Evolutionary conservation across 2,113 vertebrate species (phyloP).

Genomic region (Cyphomyrus discorhynchus): DNA sequence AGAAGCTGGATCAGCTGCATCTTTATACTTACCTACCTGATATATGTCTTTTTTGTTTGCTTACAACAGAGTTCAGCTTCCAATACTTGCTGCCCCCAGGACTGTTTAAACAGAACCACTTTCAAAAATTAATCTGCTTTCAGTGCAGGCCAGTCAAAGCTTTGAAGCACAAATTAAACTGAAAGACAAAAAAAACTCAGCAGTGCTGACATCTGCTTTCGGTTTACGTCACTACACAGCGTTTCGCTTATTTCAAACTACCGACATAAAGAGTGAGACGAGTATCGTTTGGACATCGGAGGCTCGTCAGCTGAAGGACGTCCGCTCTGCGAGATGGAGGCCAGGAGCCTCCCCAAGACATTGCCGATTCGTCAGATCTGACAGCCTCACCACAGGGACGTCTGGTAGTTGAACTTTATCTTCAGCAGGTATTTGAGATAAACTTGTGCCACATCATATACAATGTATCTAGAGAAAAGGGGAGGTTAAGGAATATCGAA

Average conservation of each 20-base stretch:
- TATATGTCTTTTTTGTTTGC: neutral
- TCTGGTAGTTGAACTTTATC: conserved; percentile 93
- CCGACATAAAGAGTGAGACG: neutral
- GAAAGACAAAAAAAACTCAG: neutral
- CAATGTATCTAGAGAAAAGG: conserved; percentile 77
- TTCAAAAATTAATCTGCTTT: neutral
- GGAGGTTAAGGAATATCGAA: conserved; percentile 58
- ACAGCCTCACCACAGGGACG: conserved; percentile 78
- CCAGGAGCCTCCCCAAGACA: neutral
- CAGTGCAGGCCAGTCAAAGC: neutral
- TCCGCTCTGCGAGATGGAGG: neutral
- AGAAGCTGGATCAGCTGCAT: neutral
- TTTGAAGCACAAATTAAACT: neutral
- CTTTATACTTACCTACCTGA: neutral
- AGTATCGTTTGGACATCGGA: neutral
- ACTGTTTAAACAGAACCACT: neutral
- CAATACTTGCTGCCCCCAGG: neutral
- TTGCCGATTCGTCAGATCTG: neutral
- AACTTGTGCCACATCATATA: conserved; percentile 91
- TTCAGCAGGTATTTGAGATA: conserved; percentile 96
- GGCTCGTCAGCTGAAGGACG: neutral
- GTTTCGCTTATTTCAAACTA: neutral
- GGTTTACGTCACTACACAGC: neutral
- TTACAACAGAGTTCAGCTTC: neutral
- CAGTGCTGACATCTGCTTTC: neutral